Conservation (phyloP, 2,113 vertebrate species). For the Arizona elegans region DNA sequence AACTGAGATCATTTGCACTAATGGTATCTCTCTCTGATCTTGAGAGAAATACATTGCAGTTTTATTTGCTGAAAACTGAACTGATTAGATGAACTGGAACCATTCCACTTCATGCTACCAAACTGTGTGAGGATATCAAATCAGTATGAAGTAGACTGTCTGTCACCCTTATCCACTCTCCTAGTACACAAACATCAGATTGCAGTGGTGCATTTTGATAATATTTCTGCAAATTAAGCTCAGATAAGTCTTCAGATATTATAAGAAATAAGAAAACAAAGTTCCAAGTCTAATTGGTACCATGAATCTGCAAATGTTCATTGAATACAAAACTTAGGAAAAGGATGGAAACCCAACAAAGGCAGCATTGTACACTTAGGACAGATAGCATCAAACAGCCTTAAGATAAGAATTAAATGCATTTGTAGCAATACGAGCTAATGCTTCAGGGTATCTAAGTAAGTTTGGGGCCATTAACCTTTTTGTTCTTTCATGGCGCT, state of each 20-base stretch:
- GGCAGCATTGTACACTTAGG: not conserved
- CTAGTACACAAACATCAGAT: not conserved
- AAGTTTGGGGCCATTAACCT: not conserved
- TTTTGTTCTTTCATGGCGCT: not conserved
- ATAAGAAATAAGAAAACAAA: not conserved
- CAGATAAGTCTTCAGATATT: not conserved
- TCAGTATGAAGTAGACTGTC: not conserved
- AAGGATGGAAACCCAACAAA: not conserved
- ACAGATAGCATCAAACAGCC: not conserved
- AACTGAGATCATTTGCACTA: not conserved
- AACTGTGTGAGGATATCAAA: not conserved
- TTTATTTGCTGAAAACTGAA: slow-evolving; percentile 5
- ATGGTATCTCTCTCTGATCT: not conserved
- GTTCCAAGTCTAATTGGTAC: not conserved
- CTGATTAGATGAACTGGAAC: not conserved
- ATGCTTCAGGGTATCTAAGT: not conserved
- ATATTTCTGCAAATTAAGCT: not conserved
- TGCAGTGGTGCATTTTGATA: not conserved
- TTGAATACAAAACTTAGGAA: not conserved
- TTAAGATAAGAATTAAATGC: not conserved
- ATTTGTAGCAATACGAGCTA: not conserved
- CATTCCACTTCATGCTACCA: not conserved
- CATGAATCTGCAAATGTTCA: not conserved
- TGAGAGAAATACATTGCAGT: not conserved
- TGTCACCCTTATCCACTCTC: not conserved